Base-by-base conservation (phyloP, 1,140 invertebrate genomes). In the Manduca sexta region DNA sequence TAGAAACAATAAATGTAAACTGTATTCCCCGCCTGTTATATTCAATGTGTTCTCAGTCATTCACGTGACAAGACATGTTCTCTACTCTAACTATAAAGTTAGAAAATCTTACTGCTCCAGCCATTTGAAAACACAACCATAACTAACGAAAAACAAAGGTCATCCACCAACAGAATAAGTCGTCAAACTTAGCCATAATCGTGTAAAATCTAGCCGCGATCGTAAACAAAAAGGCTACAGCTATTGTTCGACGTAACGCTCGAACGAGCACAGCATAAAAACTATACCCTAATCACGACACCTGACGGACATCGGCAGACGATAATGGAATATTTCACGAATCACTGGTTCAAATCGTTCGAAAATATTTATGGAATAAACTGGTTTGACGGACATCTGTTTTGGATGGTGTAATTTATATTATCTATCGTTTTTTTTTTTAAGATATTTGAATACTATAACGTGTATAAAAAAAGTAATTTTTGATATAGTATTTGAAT, bases 201-300 rank as follows among this genome's bases (percentile, higher is more conserved):
- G 13, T 43, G 21, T 29, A 43, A 30, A 29, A 17, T 29, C 12
- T 29, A 31, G 12, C 8, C 16, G 7, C 29, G 41, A 29, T 43
- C 18, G 14, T 29, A 29, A 41, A 47, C 12, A 21, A 47, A 47
- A 41, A 30, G 21, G 14, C 12, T 13, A 29, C 12, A 45, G 11
- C 21, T 15, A 40, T 48, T 48, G 45, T 48, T 43, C 8, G 17
- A 26, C 8, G 43, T 17, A 13, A 21, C 49, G 44, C 39, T 15
- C 53, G 40, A 54, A 53, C 48, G 46, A 38, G 15, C 33, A 40
- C 50, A 7, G 16, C 21, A 46, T 16, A 52, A 52, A 56, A 55
- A 55, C 30, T 39, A 15, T 17, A 58, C 57, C 55, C 52, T 60
- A 44, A 57, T 64, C 60, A 60, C 48, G 45, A 45, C 58, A 53